These are phyloP conservation scores for Ryuthela nishihirai DNA, from an alignment of 2,888 invertebrate species.

Conservation along the genomic window DNA sequence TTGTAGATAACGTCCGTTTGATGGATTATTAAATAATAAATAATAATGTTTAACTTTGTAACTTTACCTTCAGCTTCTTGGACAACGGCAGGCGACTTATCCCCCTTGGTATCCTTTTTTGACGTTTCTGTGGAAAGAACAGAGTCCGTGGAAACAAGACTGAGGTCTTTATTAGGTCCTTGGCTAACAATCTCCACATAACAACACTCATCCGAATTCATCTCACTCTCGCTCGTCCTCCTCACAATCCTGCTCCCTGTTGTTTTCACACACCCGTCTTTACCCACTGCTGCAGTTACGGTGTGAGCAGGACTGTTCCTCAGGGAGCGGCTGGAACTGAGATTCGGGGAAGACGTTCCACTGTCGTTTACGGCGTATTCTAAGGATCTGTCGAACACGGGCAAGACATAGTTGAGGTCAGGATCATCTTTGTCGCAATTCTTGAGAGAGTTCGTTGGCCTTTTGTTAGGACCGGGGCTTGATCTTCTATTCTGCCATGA, in stretches of 20 bases:
- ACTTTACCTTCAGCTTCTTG: no score
- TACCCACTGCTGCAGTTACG: constrained; percentile 27
- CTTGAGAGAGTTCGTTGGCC: background rate
- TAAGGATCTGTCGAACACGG: constrained; percentile 1
- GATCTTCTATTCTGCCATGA: constrained; percentile 16
- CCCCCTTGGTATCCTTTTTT: no score
- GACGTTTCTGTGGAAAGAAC: no score
- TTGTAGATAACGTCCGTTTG: no score
- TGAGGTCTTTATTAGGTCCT: no score
- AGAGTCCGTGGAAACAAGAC: no score
- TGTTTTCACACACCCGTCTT: constrained; percentile 28
- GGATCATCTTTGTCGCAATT: background rate
- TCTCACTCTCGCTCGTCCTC: constrained; percentile 18
- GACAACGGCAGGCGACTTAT: no score
- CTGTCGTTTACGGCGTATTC: background rate
- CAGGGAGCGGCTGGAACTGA: no score
- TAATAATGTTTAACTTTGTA: no score
- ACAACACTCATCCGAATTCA: constrained; percentile 22
- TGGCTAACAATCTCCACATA: constrained; percentile 29
- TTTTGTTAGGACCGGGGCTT: constrained; percentile 23
- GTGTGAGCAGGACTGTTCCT: no score
- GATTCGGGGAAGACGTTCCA: background rate
- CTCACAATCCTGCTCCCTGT: constrained; percentile 27
- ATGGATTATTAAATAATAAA: no score
- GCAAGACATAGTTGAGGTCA: constrained; percentile 1